phyloP scores from a whole-genome alignment of 64 coral and sea anemone genomes.

The Cladopsammia gracilis region DNA sequence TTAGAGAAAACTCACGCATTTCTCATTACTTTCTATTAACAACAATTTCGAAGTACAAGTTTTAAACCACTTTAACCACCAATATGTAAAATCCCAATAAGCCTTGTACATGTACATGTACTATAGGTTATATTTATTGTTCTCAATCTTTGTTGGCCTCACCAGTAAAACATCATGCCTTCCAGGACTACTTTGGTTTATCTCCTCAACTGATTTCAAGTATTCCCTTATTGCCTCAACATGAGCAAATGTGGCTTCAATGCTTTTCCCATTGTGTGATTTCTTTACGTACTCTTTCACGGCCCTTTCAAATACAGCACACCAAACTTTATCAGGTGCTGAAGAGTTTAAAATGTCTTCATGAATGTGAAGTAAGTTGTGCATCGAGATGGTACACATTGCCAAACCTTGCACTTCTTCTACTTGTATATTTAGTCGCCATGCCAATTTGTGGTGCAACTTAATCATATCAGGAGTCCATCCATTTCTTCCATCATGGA shows the following conservation, averaged over 20 bases:
- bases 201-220: neutral
- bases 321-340: constrained; percentile 31
- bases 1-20: too few relatives aligned
- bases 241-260: constrained; percentile 43
- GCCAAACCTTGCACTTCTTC: constrained; percentile 54
- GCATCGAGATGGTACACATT: constrained; percentile 56
- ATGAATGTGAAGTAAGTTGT: constrained; percentile 61
- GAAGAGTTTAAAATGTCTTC: constrained; percentile 44
- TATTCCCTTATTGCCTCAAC: too few relatives aligned
- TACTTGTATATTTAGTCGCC: constrained; percentile 42
- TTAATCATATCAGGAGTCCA: constrained; percentile 46
- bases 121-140: neutral
- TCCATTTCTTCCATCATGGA: constrained; percentile 35
- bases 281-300: constrained; percentile 33
- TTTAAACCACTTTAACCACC: neutral
- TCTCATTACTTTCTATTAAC: too few relatives aligned
- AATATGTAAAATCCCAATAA: neutral
- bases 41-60: neutral
- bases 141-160: neutral
- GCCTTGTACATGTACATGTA: too few relatives aligned
- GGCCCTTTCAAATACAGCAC: constrained; percentile 29
- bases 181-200: constrained; percentile 6
- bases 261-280: constrained; percentile 34
- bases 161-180: constrained; percentile 40
- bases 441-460: constrained; percentile 28